Evolutionary conservation across 1,140 invertebrate species (phyloP).

Genomic region (Ceratina calcarata): DNA sequence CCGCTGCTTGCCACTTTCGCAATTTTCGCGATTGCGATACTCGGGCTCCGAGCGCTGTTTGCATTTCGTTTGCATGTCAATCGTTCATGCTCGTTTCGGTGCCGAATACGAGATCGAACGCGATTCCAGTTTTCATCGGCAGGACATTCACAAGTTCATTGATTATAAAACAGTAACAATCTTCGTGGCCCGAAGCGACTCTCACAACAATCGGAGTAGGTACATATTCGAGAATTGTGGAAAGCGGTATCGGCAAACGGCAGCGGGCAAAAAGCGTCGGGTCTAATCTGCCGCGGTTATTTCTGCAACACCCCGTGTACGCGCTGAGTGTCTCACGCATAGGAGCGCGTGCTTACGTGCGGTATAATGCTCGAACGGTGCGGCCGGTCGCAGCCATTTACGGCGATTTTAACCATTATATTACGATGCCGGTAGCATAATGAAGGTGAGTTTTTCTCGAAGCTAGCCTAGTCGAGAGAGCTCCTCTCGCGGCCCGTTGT

Average conservation of each 20-base stretch:
- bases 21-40: conserved; percentile 35
- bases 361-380: conserved; percentile 48
- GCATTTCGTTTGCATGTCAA: conserved; percentile 42
- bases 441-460: conserved; percentile 73
- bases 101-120: too few relatives aligned
- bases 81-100: neutral
- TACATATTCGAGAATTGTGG: neutral
- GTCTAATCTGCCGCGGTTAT: conserved; percentile 43
- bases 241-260: neutral
- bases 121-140: too few relatives aligned
- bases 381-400: conserved; percentile 66
- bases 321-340: conserved; percentile 36
- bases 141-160: too few relatives aligned
- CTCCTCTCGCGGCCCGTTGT: conserved; percentile 49
- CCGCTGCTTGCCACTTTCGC: conserved; percentile 13
- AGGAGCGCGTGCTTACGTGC: conserved; percentile 41
- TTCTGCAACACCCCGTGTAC: conserved; percentile 47
- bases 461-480: conserved; percentile 64
- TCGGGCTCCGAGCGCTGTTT: neutral
- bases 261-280: conserved; percentile 7
- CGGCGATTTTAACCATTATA: conserved; percentile 73
- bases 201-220: too few relatives aligned
- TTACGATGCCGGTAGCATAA: conserved; percentile 73
- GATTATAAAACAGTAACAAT: too few relatives aligned
- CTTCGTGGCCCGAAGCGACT: too few relatives aligned